Evolutionary conservation across 2,797 vertebrate species (phyloP).

Genomic region (Cyprinella venusta): DNA sequence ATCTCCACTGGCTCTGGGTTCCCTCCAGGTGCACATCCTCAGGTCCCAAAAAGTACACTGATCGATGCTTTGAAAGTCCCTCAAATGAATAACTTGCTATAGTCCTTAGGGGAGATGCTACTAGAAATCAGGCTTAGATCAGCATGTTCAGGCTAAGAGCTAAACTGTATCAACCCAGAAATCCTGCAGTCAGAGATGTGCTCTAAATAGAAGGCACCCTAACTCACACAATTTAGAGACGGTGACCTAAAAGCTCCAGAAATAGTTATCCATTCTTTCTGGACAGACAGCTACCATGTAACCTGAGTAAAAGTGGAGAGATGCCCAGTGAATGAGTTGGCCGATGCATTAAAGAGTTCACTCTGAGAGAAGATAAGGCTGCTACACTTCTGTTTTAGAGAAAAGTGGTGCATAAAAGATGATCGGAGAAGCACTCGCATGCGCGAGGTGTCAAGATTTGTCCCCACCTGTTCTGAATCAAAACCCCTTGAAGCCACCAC

Average conservation of each 20-base stretch:
- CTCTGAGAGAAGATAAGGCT: slow-evolving; percentile 14
- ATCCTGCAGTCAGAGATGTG: slow-evolving; percentile 13
- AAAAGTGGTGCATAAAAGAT: slow-evolving; percentile 40
- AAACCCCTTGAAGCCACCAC: not conserved
- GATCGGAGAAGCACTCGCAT: not conserved
- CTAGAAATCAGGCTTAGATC: slow-evolving; percentile 25
- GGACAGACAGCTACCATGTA: slow-evolving; percentile 21
- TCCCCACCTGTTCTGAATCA: slow-evolving; percentile 31
- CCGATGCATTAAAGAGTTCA: not conserved
- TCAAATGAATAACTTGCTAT: slow-evolving; percentile 27
- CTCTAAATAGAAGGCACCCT: slow-evolving; percentile 41
- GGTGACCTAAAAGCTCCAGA: slow-evolving; percentile 42
- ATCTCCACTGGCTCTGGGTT: slow-evolving; percentile 32
- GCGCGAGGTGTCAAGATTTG: slow-evolving; percentile 11
- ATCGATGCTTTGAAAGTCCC: slow-evolving; percentile 38
- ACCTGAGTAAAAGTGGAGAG: slow-evolving; percentile 16
- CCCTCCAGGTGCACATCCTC: slow-evolving; percentile 38
- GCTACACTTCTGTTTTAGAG: slow-evolving; percentile 5
- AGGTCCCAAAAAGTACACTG: slow-evolving; percentile 16
- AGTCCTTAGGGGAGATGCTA: slow-evolving; percentile 6
- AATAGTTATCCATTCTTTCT: slow-evolving; percentile 47
- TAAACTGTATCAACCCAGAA: slow-evolving; percentile 24
- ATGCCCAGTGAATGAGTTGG: slow-evolving; percentile 31
- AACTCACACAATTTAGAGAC: slow-evolving; percentile 6
- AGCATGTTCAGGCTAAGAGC: slow-evolving; percentile 40